A percentile compares a stretch with the other conserved stretches of the same genome.
phyloP scores from a whole-genome alignment of 1,140 invertebrate genomes.

The Brachionus paranguensis region DNA sequence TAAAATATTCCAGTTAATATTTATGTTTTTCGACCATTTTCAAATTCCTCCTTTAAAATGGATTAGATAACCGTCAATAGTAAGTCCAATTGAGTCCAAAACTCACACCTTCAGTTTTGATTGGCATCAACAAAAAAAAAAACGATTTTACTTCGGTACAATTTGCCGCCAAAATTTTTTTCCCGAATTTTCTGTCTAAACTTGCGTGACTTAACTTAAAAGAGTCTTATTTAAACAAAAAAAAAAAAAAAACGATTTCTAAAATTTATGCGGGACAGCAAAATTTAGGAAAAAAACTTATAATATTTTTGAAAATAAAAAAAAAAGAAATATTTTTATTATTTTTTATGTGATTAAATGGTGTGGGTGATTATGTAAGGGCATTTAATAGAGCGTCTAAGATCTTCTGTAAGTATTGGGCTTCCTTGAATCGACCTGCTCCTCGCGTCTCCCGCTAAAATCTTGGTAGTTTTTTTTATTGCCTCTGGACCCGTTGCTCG shows the following conservation, averaged over 20 bases:
- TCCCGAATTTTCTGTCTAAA: background rate
- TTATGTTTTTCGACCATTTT: background rate
- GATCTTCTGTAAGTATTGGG: background rate
- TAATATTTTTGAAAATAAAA: background rate
- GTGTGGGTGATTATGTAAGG: background rate
- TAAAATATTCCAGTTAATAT: background rate
- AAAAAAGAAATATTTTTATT: background rate
- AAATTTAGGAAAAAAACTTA: background rate
- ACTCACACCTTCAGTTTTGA: background rate
- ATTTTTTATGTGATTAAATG: conserved; percentile 18
- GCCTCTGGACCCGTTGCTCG: conserved; percentile 8
- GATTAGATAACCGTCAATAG: background rate
- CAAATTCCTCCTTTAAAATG: background rate
- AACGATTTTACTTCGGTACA: background rate
- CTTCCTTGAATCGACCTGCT: background rate
- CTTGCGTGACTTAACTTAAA: background rate
- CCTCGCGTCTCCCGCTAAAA: background rate
- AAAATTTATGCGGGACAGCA: background rate
- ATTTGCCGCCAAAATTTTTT: background rate
- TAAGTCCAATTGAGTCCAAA: background rate
- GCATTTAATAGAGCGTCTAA: background rate
- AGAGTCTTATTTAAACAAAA: background rate
- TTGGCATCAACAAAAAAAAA: background rate
- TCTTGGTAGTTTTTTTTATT: conserved; percentile 36
- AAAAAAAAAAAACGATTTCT: background rate